Evolutionary conservation across 2,113 vertebrate species (phyloP).

Genomic region (Orthochromis malagaraziensis): DNA sequence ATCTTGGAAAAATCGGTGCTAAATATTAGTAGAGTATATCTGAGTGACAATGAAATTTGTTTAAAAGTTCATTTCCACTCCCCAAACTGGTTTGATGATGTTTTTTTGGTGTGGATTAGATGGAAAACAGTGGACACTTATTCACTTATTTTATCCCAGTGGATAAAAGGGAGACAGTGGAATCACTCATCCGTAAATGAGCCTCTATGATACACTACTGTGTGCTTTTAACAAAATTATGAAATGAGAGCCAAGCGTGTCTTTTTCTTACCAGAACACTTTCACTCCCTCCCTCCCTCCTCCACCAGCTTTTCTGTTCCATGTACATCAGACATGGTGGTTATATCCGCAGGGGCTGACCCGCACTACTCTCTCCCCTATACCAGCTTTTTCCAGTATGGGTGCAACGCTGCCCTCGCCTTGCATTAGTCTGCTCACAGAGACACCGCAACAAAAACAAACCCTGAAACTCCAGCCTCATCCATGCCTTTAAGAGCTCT

Average conservation of each 20-base stretch:
- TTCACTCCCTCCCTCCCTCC: neutral
- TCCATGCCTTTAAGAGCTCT: conserved; percentile 22
- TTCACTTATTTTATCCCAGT: neutral
- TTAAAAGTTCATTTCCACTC: neutral
- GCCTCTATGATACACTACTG: neutral
- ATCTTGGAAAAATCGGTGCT: neutral
- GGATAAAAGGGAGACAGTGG: neutral
- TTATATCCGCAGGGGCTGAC: conserved; percentile 40
- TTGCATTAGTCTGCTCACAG: conserved; percentile 48
- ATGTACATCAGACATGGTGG: conserved; percentile 52
- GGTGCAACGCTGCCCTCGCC: conserved; percentile 29
- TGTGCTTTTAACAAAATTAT: conserved; percentile 23
- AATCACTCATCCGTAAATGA: neutral
- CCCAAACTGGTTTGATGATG: neutral
- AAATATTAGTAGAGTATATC: neutral
- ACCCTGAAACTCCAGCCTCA: conserved; percentile 35
- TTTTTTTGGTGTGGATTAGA: neutral
- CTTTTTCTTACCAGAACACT: conserved; percentile 12
- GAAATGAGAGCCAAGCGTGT: conserved; percentile 7
- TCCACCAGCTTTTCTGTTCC: conserved; percentile 46
- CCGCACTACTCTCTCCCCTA: conserved; percentile 23
- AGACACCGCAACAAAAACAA: conserved; percentile 45
- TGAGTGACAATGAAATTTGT: neutral
- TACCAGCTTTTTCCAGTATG: conserved; percentile 15
- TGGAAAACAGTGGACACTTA: neutral